These are phyloP conservation scores for Esox niger DNA, from an alignment of 2,113 vertebrate species.

Conservation along the genomic window DNA sequence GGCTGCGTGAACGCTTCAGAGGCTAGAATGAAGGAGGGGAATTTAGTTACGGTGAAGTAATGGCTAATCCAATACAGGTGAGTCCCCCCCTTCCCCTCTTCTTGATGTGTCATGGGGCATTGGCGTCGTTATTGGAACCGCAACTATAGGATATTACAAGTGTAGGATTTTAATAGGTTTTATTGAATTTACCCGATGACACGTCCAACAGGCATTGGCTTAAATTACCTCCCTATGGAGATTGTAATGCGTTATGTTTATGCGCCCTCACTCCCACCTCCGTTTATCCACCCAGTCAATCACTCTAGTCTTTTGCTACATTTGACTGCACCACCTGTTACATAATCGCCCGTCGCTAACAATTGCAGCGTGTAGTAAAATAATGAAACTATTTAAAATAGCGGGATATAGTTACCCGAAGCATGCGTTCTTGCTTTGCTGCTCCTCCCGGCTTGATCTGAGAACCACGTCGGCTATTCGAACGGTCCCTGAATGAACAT, in stretches of 20 bases:
- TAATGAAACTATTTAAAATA: neutral
- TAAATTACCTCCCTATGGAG: too few relatives aligned
- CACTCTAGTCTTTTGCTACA: neutral
- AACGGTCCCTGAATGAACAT: conserved; percentile 3
- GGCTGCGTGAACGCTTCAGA: conserved; percentile 23
- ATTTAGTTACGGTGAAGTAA: conserved; percentile 7
- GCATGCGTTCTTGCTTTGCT: conserved; percentile 62
- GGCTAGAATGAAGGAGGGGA: too few relatives aligned
- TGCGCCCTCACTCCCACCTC: neutral
- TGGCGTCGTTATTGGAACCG: conserved; percentile 11
- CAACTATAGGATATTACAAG: neutral
- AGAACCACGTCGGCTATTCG: conserved; percentile 11
- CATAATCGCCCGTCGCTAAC: conserved; percentile 41
- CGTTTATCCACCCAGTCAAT: neutral
- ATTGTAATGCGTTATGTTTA: neutral
- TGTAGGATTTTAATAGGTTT: too few relatives aligned
- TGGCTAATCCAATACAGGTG: conserved; percentile 44
- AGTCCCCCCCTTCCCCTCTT: conserved; percentile 29
- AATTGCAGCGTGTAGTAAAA: conserved; percentile 49
- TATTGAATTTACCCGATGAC: neutral
- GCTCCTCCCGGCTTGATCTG: conserved; percentile 50
- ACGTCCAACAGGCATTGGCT: too few relatives aligned
- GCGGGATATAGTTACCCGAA: conserved; percentile 63
- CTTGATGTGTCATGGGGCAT: conserved; percentile 55
- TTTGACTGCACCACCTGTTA: conserved; percentile 58